Evolutionary conservation across 2,797 vertebrate species (phyloP), one percentile per base, ranked within the genome.

Genomic region (Allobates femoralis): DNA sequence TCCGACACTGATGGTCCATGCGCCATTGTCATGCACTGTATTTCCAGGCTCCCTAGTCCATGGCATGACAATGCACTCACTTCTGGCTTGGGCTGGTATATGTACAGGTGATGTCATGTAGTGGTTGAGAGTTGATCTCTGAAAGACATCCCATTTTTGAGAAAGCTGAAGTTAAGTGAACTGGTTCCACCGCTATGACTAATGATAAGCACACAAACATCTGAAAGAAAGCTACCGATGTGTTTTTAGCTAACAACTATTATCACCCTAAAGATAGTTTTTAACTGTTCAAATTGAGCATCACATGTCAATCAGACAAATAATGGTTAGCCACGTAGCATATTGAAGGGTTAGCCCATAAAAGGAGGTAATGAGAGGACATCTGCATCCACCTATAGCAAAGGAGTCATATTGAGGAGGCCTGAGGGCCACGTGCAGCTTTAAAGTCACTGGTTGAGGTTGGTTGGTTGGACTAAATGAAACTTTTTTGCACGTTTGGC

Each of bases 161-260:
- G n/a, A n/a, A 67, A 55, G 58, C 53, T 78, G 34, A 79, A 41
- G 53, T 15, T 74, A 75, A 84, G 66, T 73, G 51, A 30, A 26
- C 66, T 80, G 76, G 53, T 66, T 85, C 66, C 75, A 73, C 21
- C 21, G 83, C 50, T 78, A 74, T 85, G 83, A 78, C 60, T 62
- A 78, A 85, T 85, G 83, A 85, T 85, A 85, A 60, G 62, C 84
- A 85, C 76, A 85, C 76, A 85, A 56, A 85, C 46, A 51, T 26
- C 34, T 79, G 34, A 79, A 85, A 73, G 84, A 79, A 85, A 85
- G 76, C 76, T 71, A 85, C 62, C 84, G 71, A 73, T 85, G 84
- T 85, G 64, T 76, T n/a, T n/a, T n/a, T n/a, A n/a, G 11, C 41
- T 46, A 46, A 8, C 41, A 46, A 46, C 41, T 46, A 46, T 46